Percentiles rank a stretch among this genome's conserved stretches.
phyloP scores from a whole-genome alignment of 2,797 vertebrate species.

The Coendou prehensilis region DNA sequence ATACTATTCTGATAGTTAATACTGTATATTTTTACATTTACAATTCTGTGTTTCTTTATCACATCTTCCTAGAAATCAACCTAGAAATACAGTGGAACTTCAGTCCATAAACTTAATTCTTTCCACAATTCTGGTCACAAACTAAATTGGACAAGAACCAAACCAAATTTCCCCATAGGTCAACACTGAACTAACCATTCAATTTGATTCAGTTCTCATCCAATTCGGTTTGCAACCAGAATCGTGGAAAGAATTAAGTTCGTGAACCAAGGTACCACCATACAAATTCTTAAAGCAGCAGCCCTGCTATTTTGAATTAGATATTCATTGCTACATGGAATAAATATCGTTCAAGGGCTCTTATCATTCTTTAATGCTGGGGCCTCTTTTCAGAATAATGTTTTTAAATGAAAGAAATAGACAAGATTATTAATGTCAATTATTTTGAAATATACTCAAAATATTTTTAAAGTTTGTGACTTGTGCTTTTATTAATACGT shows the following conservation, averaged over 20 bases:
- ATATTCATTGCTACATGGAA: background rate
- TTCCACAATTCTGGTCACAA: background rate
- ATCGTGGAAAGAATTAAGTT: background rate
- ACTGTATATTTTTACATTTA: background rate
- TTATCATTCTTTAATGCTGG: background rate
- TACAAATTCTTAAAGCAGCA: background rate
- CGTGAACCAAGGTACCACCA: background rate
- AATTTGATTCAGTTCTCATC: background rate
- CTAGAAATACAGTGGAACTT: conserved; percentile 11
- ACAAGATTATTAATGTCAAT: background rate
- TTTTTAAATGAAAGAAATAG: background rate
- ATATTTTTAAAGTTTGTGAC: conserved; percentile 22
- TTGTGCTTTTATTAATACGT: background rate
- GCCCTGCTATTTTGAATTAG: background rate
- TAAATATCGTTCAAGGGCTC: background rate
- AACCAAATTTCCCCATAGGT: background rate
- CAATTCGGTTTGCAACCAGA: background rate
- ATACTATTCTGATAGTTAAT: conserved; percentile 1
- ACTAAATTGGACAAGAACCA: background rate
- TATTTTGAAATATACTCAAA: conserved; percentile 58
- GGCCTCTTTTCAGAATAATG: background rate
- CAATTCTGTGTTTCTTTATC: conserved; percentile 18
- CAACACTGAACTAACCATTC: background rate
- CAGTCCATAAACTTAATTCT: background rate
- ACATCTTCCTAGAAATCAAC: background rate